These are phyloP conservation scores for Vanessa tameamea DNA, from an alignment of 1,140 invertebrate species.

Conservation along the genomic window DNA sequence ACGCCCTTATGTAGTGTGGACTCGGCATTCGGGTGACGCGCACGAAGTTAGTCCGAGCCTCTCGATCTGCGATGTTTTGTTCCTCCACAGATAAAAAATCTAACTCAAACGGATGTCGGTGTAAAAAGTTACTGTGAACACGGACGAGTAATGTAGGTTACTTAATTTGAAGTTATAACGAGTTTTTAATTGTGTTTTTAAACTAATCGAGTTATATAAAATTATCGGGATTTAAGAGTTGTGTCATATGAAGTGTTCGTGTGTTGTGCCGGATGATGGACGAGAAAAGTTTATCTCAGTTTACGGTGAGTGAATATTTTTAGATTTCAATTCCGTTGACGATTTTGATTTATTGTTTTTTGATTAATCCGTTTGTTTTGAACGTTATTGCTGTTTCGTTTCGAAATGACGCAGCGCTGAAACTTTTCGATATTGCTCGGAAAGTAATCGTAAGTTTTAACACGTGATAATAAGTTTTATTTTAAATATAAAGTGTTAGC, in stretches of 20 bases:
- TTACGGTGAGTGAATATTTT: conserved; percentile 60
- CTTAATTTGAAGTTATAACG: conserved; percentile 18
- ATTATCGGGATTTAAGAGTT: conserved; percentile 40
- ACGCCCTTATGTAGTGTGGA: conserved; percentile 72
- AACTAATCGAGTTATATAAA: conserved; percentile 45
- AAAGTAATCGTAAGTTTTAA: not conserved
- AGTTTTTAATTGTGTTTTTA: conserved; percentile 37
- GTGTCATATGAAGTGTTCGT: conserved; percentile 59
- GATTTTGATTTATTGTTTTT: conserved; percentile 27
- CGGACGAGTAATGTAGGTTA: conserved; percentile 24
- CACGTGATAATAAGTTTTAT: no score
- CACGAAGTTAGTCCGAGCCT: conserved; percentile 43
- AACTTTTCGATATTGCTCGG: not conserved
- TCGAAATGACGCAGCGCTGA: not conserved
- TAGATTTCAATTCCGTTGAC: conserved; percentile 26
- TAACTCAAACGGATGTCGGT: conserved; percentile 42
- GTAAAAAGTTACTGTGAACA: conserved; percentile 37
- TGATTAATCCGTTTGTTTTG: not conserved
- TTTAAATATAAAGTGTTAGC: no score
- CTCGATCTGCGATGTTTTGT: conserved; percentile 51
- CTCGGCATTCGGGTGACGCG: conserved; percentile 47
- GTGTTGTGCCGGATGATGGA: conserved; percentile 64
- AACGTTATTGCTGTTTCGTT: not conserved
- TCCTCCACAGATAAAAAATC: conserved; percentile 46
- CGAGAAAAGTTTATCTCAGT: conserved; percentile 60